Conservation (phyloP, 2,888 invertebrate species). For the Eilema caniola region DNA sequence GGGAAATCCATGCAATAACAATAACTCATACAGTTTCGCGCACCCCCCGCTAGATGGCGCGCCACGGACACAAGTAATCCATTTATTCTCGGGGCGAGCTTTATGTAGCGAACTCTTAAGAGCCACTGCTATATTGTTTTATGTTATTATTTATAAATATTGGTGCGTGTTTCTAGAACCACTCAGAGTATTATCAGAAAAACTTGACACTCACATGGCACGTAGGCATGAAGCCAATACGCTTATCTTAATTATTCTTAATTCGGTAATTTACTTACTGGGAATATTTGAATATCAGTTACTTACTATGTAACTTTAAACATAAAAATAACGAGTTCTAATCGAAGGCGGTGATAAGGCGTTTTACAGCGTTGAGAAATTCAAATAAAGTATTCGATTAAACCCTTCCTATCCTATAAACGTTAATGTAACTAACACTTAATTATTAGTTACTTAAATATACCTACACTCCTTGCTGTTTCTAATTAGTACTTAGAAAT, state of each 20-base stretch:
- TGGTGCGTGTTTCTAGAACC: conserved; percentile 64
- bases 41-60: conserved; percentile 85
- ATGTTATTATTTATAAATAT: conserved; percentile 84
- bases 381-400: conserved; percentile 35
- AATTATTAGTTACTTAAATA: conserved; percentile 26
- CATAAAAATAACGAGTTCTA: conserved; percentile 42
- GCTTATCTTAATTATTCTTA: conserved; percentile 52
- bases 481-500: conserved; percentile 28
- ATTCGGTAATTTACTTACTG: conserved; percentile 41
- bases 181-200: conserved; percentile 65
- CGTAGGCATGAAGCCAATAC: conserved; percentile 30
- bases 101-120: conserved; percentile 84
- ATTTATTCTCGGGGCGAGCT: conserved; percentile 86
- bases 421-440: conserved; percentile 26
- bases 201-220: conserved; percentile 28
- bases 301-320: conserved; percentile 31
- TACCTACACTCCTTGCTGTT: conserved; percentile 13
- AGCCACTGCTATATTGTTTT: conserved; percentile 80
- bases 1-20: conserved; percentile 84
- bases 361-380: conserved; percentile 28
- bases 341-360: conserved; percentile 22
- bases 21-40: conserved; percentile 80
- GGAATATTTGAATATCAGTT: conserved; percentile 27
- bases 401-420: conserved; percentile 23
- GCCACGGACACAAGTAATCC: conserved; percentile 85